phyloP scores from a whole-genome alignment of 2,888 invertebrate genomes.

The Eutolmus rufibarbis region DNA sequence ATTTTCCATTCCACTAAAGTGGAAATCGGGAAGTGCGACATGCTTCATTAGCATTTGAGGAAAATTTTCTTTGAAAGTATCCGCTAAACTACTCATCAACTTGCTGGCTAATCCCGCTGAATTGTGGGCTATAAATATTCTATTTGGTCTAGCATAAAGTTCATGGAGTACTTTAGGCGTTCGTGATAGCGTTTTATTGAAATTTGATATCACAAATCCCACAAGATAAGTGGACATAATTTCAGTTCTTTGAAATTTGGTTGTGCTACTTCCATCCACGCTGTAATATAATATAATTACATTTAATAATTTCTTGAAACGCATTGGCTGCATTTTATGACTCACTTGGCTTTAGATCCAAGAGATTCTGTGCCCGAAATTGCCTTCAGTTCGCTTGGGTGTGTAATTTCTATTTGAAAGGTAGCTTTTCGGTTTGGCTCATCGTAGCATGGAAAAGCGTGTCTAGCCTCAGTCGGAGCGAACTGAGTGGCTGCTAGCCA shows the following conservation, averaged over 20 bases:
- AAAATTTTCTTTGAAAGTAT: constrained; percentile 3
- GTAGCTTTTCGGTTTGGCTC: constrained; percentile 72
- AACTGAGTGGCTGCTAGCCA: constrained; percentile 69
- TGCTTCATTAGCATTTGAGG: constrained; percentile 54
- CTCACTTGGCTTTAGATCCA: not conserved
- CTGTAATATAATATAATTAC: constrained; percentile 52
- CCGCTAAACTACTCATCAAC: constrained; percentile 14
- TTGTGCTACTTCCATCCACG: constrained; percentile 1
- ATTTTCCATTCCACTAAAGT: constrained; percentile 79
- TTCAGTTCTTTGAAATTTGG: constrained; percentile 59
- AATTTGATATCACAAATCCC: constrained; percentile 73
- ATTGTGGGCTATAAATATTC: constrained; percentile 64
- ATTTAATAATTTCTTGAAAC: constrained; percentile 39
- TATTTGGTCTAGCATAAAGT: constrained; percentile 33
- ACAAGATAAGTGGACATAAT: constrained; percentile 78
- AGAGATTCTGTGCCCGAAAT: constrained; percentile 50
- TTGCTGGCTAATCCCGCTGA: constrained; percentile 59
- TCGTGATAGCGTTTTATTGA: constrained; percentile 49
- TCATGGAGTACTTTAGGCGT: not conserved
- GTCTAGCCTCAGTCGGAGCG: constrained; percentile 69
- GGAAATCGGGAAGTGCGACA: constrained; percentile 81
- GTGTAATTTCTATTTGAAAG: constrained; percentile 68
- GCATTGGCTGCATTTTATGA: not conserved
- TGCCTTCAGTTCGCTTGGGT: constrained; percentile 57
- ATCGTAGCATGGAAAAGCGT: constrained; percentile 77